Evolutionary conservation across 1,140 invertebrate species (phyloP), one percentile per base, ranked within the genome.

Genomic region (Tetramorium alpestre): DNA sequence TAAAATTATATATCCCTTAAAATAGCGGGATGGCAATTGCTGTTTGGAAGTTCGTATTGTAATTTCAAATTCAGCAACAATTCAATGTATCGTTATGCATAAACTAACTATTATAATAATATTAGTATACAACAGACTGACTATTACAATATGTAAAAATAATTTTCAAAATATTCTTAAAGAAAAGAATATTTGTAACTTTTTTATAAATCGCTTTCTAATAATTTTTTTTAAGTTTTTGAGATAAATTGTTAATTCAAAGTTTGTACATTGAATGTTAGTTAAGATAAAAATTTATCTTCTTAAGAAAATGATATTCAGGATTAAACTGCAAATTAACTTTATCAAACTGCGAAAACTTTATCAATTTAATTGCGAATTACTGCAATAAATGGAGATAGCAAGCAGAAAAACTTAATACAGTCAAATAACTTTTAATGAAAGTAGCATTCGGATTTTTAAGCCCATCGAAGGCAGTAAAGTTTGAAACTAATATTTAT

Each of bases 261-360:
- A 58, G 51, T 49, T 65, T 3, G 33, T 22, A 38, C 18, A 78
- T 65, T 33, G 11, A 65, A 47, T 49, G 18, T 5, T 77, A 3
- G 18, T 41, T 18, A 58, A 75, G 22, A 60, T 1, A 65, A 10
- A 33, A 62, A 44, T 8, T 77, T 77, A 28, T 62, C 16, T 47
- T 16, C 44, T 65, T 33, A 33, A 47, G 5, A 78, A 65, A 49
- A 65, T 49, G 25, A 64, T 76, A 44, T 76, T 41, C 33, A 65
- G 18, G 7, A 38, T 44, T 11, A 78, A 65, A 64, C 6, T 65
- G 33, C 41, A 65, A 62, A 60, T 44, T 44, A 77, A 44, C 8
- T 41, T 73, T n/a, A 41, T 69, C 11, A 69, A 69, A 69, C 33
- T 44, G 33, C 8, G 18, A 18, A n/a, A 73, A 73, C 25, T 49